Conservation (phyloP, 2,113 vertebrate species). For the Fukomys damarensis region DNA sequence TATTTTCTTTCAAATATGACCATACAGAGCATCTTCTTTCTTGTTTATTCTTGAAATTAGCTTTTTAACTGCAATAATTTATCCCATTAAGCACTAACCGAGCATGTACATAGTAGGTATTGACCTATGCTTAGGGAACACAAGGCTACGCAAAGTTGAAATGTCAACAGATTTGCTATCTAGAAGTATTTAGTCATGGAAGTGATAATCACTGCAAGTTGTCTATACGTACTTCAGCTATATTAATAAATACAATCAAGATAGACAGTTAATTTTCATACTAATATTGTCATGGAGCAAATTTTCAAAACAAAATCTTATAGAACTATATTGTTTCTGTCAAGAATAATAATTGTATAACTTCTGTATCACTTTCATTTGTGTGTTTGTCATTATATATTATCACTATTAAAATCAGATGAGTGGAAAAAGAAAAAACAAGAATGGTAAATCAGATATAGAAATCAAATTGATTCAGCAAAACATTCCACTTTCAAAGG, state of each 20-base stretch:
- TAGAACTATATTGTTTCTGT: slow-evolving; percentile 28
- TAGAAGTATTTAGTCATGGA: neutral
- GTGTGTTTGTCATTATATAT: slow-evolving; percentile 56
- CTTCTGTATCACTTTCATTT: slow-evolving; percentile 61
- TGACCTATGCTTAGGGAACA: neutral
- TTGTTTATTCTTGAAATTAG: neutral
- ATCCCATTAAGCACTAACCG: neutral
- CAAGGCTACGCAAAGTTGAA: neutral
- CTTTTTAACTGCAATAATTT: neutral
- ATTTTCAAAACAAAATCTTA: slow-evolving; percentile 55
- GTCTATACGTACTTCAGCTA: neutral
- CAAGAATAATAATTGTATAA: slow-evolving; percentile 54
- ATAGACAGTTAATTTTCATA: slow-evolving; percentile 55
- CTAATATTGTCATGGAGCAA: slow-evolving; percentile 14
- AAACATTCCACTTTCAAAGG: slow-evolving; percentile 75
- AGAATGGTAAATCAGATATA: slow-evolving; percentile 72
- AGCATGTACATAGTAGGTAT: neutral
- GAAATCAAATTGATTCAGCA: slow-evolving; percentile 75
- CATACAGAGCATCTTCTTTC: neutral
- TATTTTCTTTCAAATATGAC: slow-evolving; percentile 12
- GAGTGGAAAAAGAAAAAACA: slow-evolving; percentile 66
- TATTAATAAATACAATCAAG: slow-evolving; percentile 42
- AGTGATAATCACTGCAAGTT: neutral
- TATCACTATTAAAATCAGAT: slow-evolving; percentile 72
- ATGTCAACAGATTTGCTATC: neutral